Percentiles rank a stretch among this genome's conserved stretches.
These are phyloP conservation scores for Cyprinodon variegatus DNA, from an alignment of 2,113 vertebrate genomes.

Conservation along the genomic window DNA sequence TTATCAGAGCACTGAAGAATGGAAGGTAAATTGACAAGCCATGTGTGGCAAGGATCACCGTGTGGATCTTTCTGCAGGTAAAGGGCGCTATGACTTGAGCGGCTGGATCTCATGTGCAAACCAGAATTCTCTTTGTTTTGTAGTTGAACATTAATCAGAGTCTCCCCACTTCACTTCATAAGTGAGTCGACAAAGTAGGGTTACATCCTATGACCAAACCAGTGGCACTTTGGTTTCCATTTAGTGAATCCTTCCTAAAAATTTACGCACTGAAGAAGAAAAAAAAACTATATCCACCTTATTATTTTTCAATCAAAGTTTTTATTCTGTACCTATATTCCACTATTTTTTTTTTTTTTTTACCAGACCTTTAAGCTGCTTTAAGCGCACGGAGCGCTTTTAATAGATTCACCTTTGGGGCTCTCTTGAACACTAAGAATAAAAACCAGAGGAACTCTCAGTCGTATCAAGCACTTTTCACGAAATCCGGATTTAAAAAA, in stretches of 20 bases:
- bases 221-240: constrained; percentile 57
- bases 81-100: constrained; percentile 60
- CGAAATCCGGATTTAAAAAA: constrained; percentile 44
- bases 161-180: constrained; percentile 36
- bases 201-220: constrained; percentile 35
- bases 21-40: constrained; percentile 74
- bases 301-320: constrained; percentile 78
- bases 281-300: constrained; percentile 73
- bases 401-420: constrained; percentile 9
- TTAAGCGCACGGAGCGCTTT: constrained; percentile 58
- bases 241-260: constrained; percentile 76
- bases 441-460: constrained; percentile 43
- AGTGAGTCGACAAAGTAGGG: constrained; percentile 34
- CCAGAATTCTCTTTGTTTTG: background rate
- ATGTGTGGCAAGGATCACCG: constrained; percentile 71
- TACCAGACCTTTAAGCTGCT: constrained; percentile 30
- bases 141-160: constrained; percentile 18
- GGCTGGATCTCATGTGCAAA: constrained; percentile 51
- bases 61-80: constrained; percentile 78
- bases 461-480: constrained; percentile 25
- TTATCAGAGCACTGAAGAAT: constrained; percentile 63
- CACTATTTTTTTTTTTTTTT: constrained; percentile 12
- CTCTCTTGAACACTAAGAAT: constrained; percentile 46
- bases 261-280: constrained; percentile 83
- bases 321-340: constrained; percentile 62